Evolutionary conservation across 2,113 vertebrate species (phyloP).

Genomic region (Alosa alosa): DNA sequence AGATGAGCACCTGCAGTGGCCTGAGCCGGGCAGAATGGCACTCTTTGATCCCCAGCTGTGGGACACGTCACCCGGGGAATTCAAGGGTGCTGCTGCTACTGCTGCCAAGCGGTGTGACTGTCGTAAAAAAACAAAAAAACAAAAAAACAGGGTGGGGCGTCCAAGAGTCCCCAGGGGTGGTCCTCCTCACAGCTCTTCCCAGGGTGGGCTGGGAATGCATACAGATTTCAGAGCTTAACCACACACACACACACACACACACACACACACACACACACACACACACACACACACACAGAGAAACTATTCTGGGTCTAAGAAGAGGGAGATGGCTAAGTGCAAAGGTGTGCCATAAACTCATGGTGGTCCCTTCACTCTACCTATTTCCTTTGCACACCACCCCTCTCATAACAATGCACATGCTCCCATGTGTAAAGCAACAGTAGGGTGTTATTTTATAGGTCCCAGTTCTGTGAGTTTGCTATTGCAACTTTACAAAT

Average conservation of each 20-base stretch:
- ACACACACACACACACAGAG: slow-evolving; percentile 20
- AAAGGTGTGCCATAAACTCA: slow-evolving; percentile 40
- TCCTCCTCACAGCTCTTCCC: slow-evolving; percentile 51
- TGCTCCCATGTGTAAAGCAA: background rate
- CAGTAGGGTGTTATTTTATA: background rate
- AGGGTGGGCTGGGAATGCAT: slow-evolving; percentile 62
- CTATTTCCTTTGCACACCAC: background rate
- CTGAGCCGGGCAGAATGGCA: background rate
- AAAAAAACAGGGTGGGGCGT: slow-evolving; percentile 37
- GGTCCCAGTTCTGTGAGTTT: background rate
- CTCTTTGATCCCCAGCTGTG: background rate
- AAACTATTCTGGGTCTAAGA: slow-evolving; percentile 35
- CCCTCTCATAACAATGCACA: background rate
- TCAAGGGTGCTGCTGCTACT: slow-evolving; percentile 15
- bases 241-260: slow-evolving; percentile 30
- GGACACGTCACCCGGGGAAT: background rate
- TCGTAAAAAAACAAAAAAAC: slow-evolving; percentile 54
- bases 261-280: slow-evolving; percentile 23
- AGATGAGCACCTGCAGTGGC: background rate
- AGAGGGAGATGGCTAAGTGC: slow-evolving; percentile 22
- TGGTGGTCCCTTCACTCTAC: slow-evolving; percentile 37
- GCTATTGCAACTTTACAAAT: background rate
- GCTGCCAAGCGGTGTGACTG: slow-evolving; percentile 31
- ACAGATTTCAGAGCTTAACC: slow-evolving; percentile 32
- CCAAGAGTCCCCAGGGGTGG: slow-evolving; percentile 64